Conservation (phyloP, 2,888 invertebrate genomes). For the Apotomis capreana region DNA sequence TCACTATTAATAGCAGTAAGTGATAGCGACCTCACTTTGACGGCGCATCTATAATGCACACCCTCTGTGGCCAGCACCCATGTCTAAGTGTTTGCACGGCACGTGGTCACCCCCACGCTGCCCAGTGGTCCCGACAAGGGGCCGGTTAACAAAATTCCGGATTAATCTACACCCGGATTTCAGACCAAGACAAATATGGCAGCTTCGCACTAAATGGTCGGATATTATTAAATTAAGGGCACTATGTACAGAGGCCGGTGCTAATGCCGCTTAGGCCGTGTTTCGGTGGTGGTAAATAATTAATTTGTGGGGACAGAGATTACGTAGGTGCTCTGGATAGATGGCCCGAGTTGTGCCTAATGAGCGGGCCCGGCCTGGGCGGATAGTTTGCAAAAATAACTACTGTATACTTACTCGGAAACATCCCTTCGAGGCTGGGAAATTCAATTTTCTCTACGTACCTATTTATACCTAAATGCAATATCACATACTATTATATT, state of each 20-base stretch:
- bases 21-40: conserved; percentile 34
- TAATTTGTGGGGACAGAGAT: conserved; percentile 31
- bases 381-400: not conserved
- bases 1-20: conserved; percentile 25
- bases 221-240: conserved; percentile 79
- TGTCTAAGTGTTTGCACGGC: conserved; percentile 55
- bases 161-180: conserved; percentile 78
- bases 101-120: conserved; percentile 48
- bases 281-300: conserved; percentile 50
- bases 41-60: conserved; percentile 32
- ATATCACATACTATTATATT: no score
- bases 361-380: not conserved
- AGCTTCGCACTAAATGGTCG: conserved; percentile 70
- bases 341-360: conserved; percentile 7
- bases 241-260: conserved; percentile 57
- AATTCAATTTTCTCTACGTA: not conserved
- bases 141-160: conserved; percentile 68
- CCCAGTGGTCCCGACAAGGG: conserved; percentile 50
- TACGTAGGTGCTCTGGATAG: conserved; percentile 23
- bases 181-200: conserved; percentile 78
- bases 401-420: not conserved
- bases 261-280: conserved; percentile 43
- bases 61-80: conserved; percentile 51
- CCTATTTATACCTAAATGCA: no score
- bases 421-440: not conserved